These are phyloP conservation scores for Scytalopus superciliaris DNA, from an alignment of 2,113 vertebrate species.

Conservation along the genomic window DNA sequence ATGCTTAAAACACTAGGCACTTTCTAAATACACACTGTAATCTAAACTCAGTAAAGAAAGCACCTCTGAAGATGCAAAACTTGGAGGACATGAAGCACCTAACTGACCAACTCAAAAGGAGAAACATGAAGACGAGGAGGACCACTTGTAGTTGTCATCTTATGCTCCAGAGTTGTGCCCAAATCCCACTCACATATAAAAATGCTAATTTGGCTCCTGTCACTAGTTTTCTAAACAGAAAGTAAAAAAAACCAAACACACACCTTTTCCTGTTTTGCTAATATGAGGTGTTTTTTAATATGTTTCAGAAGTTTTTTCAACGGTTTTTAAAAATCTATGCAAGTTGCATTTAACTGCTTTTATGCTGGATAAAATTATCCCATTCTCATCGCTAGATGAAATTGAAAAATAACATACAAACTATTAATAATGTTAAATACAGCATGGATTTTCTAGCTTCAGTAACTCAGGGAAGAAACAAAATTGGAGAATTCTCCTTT, in stretches of 20 bases:
- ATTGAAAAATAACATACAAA: neutral
- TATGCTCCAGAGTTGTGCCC: neutral
- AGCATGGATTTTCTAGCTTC: neutral
- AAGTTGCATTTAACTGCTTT: neutral
- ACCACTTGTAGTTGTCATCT: neutral
- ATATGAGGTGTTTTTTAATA: neutral
- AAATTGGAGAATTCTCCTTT: neutral
- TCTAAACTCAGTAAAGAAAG: neutral
- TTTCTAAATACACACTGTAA: neutral
- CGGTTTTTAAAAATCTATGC: neutral
- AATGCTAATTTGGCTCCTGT: neutral
- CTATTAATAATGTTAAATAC: neutral
- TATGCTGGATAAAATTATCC: neutral
- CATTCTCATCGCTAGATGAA: neutral
- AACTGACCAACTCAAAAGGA: neutral
- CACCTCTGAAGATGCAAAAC: neutral
- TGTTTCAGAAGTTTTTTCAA: neutral
- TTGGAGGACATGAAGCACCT: neutral
- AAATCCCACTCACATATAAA: neutral
- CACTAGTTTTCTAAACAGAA: neutral
- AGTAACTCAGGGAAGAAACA: neutral
- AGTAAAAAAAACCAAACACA: neutral
- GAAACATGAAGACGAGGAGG: neutral
- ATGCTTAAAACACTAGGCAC: neutral
- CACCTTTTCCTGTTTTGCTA: neutral